Base-by-base conservation (phyloP, 2,113 vertebrate species). In the Odocoileus virginianus region DNA sequence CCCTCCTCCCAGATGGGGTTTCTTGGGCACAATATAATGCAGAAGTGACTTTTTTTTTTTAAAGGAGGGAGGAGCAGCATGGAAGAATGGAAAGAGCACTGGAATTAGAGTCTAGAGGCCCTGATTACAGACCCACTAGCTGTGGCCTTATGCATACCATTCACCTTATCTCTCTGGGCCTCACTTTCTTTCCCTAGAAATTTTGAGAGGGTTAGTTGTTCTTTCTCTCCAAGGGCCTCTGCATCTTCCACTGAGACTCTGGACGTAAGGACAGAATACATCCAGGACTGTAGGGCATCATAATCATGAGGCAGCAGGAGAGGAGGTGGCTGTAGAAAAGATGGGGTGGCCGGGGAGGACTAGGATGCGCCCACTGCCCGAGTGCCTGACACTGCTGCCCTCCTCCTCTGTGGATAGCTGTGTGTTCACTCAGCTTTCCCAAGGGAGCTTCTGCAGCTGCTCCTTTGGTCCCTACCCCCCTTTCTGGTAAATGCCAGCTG, bases 331-430 rank as follows among this genome's bases (percentile, higher is more conserved):
- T 1, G 23, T n/a, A 81, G 33, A 27, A 95, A 27, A 25, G 43
- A 10, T 8, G 78, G 50, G 17, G 13, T 5, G 54, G 88, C 36
- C 10, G 45, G 2, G 58, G n/a, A 89, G 47, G 21, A 0, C 0
- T 3, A 23, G 43, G 30, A 40, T 0, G 0, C n/a, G 1, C 50
- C 94, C 21, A 2, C 14, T 23, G 7, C 6, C 82, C 27, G 6
- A 7, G 4, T 9, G 54, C 74, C 67, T 1, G 5, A 40, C 23
- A n/a, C 5, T 12, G 21, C 13, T 30, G 27, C n/a, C 86, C 45
- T 47, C 28, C 58, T 27, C 57, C 60, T 45, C 40, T 0, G 11
- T 74, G 54, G 36, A 55, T 43, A 85, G 40, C n/a, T 7, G 6
- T 23, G 16, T 6, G 36, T 54, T 76, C 60, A 13, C 54, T 50